These are phyloP conservation scores for Halocaridina rubra DNA, from an alignment of 2,888 invertebrate genomes.

Conservation along the genomic window DNA sequence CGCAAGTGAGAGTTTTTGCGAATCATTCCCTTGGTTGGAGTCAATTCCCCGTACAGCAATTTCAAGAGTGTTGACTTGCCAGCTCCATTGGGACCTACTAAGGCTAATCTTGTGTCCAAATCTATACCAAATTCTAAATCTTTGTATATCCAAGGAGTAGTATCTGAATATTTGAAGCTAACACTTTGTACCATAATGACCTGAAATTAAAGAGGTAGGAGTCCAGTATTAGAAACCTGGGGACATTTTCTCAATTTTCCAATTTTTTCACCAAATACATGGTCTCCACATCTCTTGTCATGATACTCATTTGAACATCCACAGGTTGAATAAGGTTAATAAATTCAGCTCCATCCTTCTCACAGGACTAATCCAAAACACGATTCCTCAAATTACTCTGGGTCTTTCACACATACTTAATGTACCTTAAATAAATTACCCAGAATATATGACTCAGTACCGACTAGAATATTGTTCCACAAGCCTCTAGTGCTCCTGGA, in stretches of 20 bases:
- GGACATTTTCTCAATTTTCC: no score
- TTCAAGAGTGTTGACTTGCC: slow-evolving; percentile 98
- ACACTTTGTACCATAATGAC: slow-evolving; percentile 99
- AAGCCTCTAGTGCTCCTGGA: no score
- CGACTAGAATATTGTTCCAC: no score
- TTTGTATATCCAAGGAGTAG: slow-evolving; percentile 91
- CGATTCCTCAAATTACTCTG: no score
- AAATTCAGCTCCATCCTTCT: no score
- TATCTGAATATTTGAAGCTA: slow-evolving; percentile 91
- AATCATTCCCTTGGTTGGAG: slow-evolving; percentile 83
- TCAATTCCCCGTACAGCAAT: slow-evolving; percentile 91
- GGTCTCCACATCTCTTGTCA: neutral
- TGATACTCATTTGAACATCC: no score
- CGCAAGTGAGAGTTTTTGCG: slow-evolving; percentile 97
- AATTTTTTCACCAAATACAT: neutral
- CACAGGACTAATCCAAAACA: no score
- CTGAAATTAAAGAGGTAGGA: neutral
- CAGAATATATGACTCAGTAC: no score
- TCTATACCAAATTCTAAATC: slow-evolving; percentile 99
- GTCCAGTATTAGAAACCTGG: no score
- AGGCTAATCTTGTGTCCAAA: slow-evolving; percentile 91
- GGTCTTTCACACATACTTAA: no score
- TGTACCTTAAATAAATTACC: no score
- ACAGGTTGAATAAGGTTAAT: no score
- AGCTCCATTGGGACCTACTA: slow-evolving; percentile 98